These are phyloP conservation scores for Origma solitaria DNA, from an alignment of 2,113 vertebrate genomes.

Conservation along the genomic window DNA sequence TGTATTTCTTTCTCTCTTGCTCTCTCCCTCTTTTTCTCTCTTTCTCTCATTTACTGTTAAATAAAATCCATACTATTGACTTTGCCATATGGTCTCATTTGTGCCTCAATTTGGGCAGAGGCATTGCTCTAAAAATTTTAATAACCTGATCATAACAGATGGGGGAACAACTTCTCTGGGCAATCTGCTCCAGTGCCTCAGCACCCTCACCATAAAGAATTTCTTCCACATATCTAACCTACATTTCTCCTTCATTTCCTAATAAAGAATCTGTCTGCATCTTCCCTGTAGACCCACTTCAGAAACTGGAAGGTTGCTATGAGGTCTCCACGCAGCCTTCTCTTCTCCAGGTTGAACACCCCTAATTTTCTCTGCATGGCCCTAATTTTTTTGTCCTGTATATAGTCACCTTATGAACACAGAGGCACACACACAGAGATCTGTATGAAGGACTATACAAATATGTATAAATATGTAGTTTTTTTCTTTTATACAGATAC, in stretches of 20 bases:
- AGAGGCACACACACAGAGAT: background rate
- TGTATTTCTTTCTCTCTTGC: background rate
- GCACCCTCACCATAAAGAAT: background rate
- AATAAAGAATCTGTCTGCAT: background rate
- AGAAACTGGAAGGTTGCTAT: background rate
- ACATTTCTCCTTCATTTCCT: background rate
- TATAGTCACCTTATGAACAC: too few relatives aligned
- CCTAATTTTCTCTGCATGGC: background rate
- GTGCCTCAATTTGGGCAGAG: background rate
- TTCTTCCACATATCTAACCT: background rate
- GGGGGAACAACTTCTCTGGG: background rate
- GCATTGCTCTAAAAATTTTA: background rate
- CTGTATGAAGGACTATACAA: background rate
- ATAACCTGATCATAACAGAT: background rate
- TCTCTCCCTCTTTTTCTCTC: background rate
- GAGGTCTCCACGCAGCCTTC: background rate
- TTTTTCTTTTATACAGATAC: background rate
- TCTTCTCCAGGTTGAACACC: background rate
- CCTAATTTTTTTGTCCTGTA: background rate
- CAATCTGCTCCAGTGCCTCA: background rate
- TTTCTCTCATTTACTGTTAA: background rate
- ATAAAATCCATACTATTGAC: background rate
- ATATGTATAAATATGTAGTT: background rate
- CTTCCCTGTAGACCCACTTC: background rate
- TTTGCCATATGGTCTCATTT: background rate